These are phyloP conservation scores for Sakesphorus luctuosus DNA, from an alignment of 2,113 vertebrate genomes.

Conservation along the genomic window DNA sequence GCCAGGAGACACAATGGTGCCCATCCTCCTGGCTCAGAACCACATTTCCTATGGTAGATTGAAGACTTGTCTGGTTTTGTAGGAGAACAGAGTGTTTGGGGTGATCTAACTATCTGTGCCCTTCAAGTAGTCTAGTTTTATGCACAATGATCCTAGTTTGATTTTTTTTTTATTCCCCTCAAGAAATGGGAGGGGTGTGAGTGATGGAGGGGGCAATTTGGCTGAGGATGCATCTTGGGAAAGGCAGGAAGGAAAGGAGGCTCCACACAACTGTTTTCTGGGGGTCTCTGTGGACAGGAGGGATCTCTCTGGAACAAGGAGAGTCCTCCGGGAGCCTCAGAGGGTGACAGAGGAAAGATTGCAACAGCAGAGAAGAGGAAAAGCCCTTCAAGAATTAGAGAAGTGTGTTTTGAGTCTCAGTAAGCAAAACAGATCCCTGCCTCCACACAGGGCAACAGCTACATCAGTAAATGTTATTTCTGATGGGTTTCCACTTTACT, in stretches of 20 bases:
- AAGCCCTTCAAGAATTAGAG: not conserved
- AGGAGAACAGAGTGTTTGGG: not conserved
- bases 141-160: not conserved
- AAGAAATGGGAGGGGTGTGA: not conserved
- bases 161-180: not conserved
- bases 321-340: not conserved
- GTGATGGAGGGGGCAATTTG: not conserved
- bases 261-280: not conserved
- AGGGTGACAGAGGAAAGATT: not conserved
- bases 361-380: not conserved
- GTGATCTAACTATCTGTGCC: not conserved
- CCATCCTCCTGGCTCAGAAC: not conserved
- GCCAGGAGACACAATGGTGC: too few species aligned
- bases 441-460: not conserved
- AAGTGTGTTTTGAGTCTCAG: not conserved
- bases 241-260: not conserved
- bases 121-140: not conserved
- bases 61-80: not conserved
- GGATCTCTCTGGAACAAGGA: not conserved
- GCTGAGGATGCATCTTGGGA: not conserved
- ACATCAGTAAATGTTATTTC: not conserved
- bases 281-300: not conserved
- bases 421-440: not conserved
- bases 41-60: not conserved
- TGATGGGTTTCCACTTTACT: not conserved